phyloP scores from a whole-genome alignment of 1,140 invertebrate species.

The Cherax destructor region DNA sequence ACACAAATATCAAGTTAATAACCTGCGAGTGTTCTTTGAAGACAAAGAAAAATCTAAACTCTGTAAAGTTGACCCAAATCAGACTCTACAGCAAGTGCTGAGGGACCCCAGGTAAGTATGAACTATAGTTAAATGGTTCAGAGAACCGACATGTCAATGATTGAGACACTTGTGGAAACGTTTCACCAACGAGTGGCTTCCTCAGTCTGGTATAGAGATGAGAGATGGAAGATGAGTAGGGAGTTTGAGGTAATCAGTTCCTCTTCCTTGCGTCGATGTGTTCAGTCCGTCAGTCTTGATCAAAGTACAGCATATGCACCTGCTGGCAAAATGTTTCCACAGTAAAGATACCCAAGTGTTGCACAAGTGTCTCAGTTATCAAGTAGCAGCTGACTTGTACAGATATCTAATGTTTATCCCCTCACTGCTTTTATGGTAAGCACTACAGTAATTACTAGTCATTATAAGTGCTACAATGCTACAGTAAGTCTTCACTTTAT shows the following conservation, averaged over 20 bases:
- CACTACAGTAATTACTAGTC: no score
- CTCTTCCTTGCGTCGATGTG: neutral
- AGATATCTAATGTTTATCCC: no score
- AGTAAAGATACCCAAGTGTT: no score
- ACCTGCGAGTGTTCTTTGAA: slow-evolving; percentile 88
- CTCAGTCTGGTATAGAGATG: neutral
- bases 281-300: neutral
- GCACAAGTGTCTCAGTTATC: no score
- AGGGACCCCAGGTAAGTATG: slow-evolving; percentile 76
- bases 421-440: no score
- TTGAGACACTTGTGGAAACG: slow-evolving; percentile 72
- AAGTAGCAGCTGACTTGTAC: no score
- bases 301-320: neutral
- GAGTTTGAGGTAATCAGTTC: neutral
- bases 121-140: no score
- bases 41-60: slow-evolving; percentile 81
- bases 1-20: slow-evolving; percentile 81
- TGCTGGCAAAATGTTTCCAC: no score
- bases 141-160: no score
- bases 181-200: neutral
- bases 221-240: neutral
- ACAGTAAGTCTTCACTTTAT: no score
- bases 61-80: slow-evolving; percentile 79
- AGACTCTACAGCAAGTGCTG: slow-evolving; percentile 82
- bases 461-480: no score